Conservation (phyloP, 2,888 invertebrate genomes). For the Amphiduros pacificus region DNA sequence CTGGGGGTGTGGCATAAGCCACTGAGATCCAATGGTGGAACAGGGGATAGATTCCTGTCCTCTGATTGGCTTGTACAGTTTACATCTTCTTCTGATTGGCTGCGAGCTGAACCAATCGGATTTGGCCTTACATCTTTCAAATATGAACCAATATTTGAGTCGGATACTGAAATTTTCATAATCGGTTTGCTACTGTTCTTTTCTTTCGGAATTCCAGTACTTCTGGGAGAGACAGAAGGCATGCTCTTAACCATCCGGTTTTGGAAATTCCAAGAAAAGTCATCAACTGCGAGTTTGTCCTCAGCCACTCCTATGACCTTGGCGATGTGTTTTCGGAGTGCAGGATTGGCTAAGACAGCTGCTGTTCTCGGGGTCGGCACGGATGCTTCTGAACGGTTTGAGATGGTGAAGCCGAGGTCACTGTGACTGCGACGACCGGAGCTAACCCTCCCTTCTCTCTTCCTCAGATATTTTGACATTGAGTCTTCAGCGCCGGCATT, state of each 20-base stretch:
- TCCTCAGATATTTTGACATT: too few relatives aligned
- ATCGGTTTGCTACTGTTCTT: not conserved
- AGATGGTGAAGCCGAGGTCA: slow-evolving; percentile 4
- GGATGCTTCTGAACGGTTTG: not conserved
- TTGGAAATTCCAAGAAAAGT: slow-evolving; percentile 8
- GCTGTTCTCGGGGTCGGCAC: slow-evolving; percentile 10
- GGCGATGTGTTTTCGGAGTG: slow-evolving; percentile 7
- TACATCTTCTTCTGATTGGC: too few relatives aligned
- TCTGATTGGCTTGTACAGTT: too few relatives aligned
- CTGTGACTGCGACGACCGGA: not conserved
- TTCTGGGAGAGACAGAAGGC: not conserved
- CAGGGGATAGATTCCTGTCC: not conserved
- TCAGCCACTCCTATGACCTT: slow-evolving; percentile 9
- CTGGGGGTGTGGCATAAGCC: too few relatives aligned
- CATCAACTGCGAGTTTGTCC: not conserved
- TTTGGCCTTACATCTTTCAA: not conserved
- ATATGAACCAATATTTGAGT: too few relatives aligned
- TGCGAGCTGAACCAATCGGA: not conserved
- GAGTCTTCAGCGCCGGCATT: too few relatives aligned
- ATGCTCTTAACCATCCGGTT: too few relatives aligned
- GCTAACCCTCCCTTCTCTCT: not conserved
- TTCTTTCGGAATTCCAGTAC: not conserved
- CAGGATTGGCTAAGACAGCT: slow-evolving; percentile 6
- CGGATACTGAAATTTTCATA: slow-evolving; percentile 4
- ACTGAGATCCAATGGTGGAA: not conserved